Evolutionary conservation across 2,113 vertebrate genomes (phyloP).

Genomic region (Callorhinus ursinus): DNA sequence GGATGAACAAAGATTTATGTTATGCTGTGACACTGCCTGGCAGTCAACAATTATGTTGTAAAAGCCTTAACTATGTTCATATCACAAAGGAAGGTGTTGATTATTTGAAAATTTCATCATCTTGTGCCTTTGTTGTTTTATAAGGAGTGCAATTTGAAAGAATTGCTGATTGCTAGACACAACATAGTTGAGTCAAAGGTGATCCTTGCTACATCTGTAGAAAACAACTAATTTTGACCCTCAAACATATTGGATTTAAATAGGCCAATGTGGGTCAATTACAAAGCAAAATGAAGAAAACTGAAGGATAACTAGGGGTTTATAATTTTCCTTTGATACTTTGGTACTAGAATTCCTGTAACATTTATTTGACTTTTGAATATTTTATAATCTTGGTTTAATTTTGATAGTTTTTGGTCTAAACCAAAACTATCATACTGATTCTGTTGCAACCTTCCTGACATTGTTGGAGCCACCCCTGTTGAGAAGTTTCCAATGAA

Average conservation of each 20-base stretch:
- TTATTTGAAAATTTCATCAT: background rate
- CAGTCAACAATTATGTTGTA: background rate
- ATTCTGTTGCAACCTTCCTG: background rate
- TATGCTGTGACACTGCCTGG: background rate
- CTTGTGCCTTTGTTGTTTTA: background rate
- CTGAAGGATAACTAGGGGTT: background rate
- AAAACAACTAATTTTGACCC: background rate
- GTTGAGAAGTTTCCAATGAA: background rate
- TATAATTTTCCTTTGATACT: background rate
- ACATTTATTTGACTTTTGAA: background rate
- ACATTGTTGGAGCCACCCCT: background rate
- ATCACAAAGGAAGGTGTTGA: background rate
- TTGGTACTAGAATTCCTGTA: background rate
- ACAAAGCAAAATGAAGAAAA: background rate
- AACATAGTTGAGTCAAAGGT: background rate
- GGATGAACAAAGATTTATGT: background rate
- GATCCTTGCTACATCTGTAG: background rate
- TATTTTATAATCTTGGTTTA: background rate
- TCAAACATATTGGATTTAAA: background rate
- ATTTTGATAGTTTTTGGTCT: background rate
- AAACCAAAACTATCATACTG: background rate
- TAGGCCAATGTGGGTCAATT: background rate
- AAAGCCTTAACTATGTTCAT: background rate
- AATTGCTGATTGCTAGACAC: background rate
- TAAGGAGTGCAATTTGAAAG: background rate